phyloP scores from a whole-genome alignment of 1,140 invertebrate genomes.

The Cephus cinctus region DNA sequence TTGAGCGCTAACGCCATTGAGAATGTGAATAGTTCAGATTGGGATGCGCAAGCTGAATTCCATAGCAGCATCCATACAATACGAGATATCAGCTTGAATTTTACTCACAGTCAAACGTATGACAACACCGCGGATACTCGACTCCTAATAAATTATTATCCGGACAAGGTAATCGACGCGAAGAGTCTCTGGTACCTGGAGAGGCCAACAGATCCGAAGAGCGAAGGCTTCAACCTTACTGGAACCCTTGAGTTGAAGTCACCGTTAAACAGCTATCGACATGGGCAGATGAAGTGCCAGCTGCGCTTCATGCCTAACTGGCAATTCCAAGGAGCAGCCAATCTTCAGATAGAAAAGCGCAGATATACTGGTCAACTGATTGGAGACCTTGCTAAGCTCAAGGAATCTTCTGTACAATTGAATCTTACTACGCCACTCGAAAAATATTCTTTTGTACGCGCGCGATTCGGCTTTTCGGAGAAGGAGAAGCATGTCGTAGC shows the following conservation, averaged over 20 bases:
- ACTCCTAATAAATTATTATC: constrained; percentile 56
- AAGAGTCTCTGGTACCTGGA: constrained; percentile 60
- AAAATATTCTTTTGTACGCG: constrained; percentile 62
- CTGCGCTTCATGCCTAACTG: constrained; percentile 61
- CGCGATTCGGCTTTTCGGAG: constrained; percentile 71
- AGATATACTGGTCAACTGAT: constrained; percentile 59
- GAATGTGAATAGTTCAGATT: constrained; percentile 42
- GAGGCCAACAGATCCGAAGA: too few relatives aligned
- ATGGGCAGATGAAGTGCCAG: constrained; percentile 64
- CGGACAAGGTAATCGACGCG: constrained; percentile 56
- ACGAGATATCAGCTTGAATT: constrained; percentile 55
- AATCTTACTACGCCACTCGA: constrained; percentile 72
- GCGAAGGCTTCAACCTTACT: constrained; percentile 55
- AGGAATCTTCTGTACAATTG: constrained; percentile 54
- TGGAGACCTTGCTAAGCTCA: constrained; percentile 41
- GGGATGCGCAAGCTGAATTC: constrained; percentile 55
- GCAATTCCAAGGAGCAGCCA: constrained; percentile 64
- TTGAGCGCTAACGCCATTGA: constrained; percentile 52
- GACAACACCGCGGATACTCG: constrained; percentile 53
- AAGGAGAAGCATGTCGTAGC: constrained; percentile 69
- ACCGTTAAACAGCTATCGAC: constrained; percentile 65
- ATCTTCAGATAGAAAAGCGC: constrained; percentile 67
- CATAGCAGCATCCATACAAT: constrained; percentile 61
- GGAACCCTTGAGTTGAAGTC: constrained; percentile 59
- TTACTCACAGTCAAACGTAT: constrained; percentile 57